Conservation (phyloP, 2,888 invertebrate genomes). For the Agonopterix subpropinquella region DNA sequence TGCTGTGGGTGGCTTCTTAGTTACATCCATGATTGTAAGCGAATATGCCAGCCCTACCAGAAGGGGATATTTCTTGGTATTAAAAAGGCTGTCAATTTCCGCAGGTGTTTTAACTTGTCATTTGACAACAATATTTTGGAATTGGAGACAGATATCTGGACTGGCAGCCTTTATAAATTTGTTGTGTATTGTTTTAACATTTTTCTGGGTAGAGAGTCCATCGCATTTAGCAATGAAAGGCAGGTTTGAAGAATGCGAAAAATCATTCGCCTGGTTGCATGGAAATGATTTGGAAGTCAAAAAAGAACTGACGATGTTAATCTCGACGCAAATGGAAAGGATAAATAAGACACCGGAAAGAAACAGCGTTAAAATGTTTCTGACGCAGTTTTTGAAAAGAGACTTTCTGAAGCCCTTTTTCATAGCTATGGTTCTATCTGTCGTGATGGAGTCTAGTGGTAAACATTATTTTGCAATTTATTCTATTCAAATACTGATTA, state of each 20-base stretch:
- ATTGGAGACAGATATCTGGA: slow-evolving; percentile 32
- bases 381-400: background rate
- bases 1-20: background rate
- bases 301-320: slow-evolving; percentile 24
- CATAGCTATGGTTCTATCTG: slow-evolving; percentile 21
- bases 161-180: slow-evolving; percentile 15
- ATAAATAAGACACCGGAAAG: slow-evolving; percentile 1
- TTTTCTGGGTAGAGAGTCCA: slow-evolving; percentile 39
- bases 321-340: slow-evolving; percentile 17
- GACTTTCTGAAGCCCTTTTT: slow-evolving; percentile 30
- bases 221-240: slow-evolving; percentile 32
- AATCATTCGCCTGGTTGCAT: slow-evolving; percentile 27
- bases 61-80: slow-evolving; percentile 31
- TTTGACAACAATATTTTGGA: slow-evolving; percentile 20
- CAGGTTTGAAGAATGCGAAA: slow-evolving; percentile 27
- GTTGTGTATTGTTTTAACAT: slow-evolving; percentile 16
- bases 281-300: slow-evolving; percentile 20
- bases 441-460: slow-evolving; percentile 30
- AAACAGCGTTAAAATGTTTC: background rate
- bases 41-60: slow-evolving; percentile 32
- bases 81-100: slow-evolving; percentile 23
- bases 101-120: slow-evolving; percentile 31
- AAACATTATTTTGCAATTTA: slow-evolving; percentile 31
- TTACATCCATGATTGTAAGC: background rate
- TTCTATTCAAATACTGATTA: slow-evolving; percentile 29